Percentiles rank a stretch among this genome's conserved stretches.
Conservation (phyloP, 2,888 invertebrate species). For the Cremastinae sp. region DNA sequence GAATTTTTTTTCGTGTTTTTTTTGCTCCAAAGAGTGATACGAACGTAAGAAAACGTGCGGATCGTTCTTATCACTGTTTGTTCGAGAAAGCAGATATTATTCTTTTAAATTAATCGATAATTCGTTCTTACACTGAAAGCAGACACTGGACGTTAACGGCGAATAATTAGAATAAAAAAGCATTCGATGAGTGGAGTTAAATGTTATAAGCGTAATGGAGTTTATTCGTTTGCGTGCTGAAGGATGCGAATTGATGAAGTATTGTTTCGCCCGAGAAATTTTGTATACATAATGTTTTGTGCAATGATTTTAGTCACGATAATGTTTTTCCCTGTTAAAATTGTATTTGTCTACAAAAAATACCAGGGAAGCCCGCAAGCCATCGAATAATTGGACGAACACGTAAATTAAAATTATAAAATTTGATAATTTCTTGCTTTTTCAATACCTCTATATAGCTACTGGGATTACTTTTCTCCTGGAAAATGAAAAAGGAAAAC, state of each 20-base stretch:
- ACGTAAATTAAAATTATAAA: constrained; percentile 64
- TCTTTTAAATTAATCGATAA: too few relatives aligned
- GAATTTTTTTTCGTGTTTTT: constrained; percentile 1
- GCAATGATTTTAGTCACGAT: constrained; percentile 40
- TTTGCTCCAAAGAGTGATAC: constrained; percentile 22
- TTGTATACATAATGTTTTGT: background rate
- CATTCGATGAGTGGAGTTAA: constrained; percentile 5
- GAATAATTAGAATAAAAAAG: background rate
- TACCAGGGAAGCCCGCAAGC: constrained; percentile 44
- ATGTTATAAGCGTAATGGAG: constrained; percentile 26
- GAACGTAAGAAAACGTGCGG: constrained; percentile 43
- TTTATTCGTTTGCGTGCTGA: constrained; percentile 38
- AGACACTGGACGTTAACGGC: constrained; percentile 17
- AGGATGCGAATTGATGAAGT: constrained; percentile 5
- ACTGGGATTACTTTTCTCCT: constrained; percentile 75
- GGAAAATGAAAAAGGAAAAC: constrained; percentile 70
- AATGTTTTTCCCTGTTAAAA: constrained; percentile 7
- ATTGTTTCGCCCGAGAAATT: background rate
- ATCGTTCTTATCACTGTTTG: constrained; percentile 41
- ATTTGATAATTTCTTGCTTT: constrained; percentile 31
- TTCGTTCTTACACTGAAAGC: constrained; percentile 44
- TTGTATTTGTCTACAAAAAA: constrained; percentile 24
- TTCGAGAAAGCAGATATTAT: constrained; percentile 3
- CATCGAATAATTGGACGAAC: constrained; percentile 62
- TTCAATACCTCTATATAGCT: constrained; percentile 75